phyloP scores from a whole-genome alignment of 2,797 vertebrate species.

The Perodicticus potto region DNA sequence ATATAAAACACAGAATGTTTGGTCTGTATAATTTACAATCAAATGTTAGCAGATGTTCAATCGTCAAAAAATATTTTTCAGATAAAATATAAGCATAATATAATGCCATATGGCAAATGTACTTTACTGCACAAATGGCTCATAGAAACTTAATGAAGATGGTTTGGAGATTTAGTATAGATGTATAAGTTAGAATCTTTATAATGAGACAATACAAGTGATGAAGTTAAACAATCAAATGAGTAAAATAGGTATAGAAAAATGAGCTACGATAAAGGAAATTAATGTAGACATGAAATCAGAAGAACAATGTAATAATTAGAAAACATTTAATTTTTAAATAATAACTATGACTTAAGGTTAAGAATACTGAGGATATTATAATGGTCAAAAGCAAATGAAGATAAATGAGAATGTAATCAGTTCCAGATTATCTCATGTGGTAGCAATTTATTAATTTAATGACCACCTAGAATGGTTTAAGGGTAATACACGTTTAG shows the following conservation, averaged over 20 bases:
- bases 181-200: slow-evolving; percentile 48
- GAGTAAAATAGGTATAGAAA: slow-evolving; percentile 40
- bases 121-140: slow-evolving; percentile 67
- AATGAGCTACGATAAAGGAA: not conserved
- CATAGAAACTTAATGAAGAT: slow-evolving; percentile 64
- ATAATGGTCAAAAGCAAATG: not conserved
- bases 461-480: not conserved
- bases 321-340: slow-evolving; percentile 47
- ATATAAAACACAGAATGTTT: slow-evolving; percentile 54
- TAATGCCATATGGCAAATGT: slow-evolving; percentile 68
- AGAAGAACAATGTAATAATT: not conserved
- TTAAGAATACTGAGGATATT: not conserved
- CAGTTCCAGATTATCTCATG: not conserved
- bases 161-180: slow-evolving; percentile 59
- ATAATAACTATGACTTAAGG: not conserved
- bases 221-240: slow-evolving; percentile 16
- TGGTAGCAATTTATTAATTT: too few relatives aligned
- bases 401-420: slow-evolving; percentile 21
- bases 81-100: slow-evolving; percentile 70
- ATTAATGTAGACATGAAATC: not conserved
- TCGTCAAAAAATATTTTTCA: slow-evolving; percentile 38
- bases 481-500: not conserved
- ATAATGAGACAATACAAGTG: not conserved
- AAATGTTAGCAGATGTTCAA: slow-evolving; percentile 69
- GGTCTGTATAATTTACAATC: slow-evolving; percentile 39